phyloP scores from a whole-genome alignment of 2,888 invertebrate species.

The Steromphala cineraria region DNA sequence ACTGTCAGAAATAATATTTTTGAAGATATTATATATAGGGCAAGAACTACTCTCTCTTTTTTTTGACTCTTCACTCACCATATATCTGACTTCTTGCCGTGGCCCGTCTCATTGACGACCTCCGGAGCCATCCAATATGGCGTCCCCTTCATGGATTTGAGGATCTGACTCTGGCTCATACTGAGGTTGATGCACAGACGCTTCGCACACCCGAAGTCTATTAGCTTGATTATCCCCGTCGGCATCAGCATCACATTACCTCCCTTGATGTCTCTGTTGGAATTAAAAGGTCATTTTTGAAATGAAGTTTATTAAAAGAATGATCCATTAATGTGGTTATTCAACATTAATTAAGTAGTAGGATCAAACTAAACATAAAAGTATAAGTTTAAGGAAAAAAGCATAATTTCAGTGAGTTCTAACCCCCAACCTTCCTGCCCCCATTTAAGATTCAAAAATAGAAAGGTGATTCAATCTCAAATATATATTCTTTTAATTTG shows the following conservation, averaged over 20 bases:
- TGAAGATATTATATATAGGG: neutral
- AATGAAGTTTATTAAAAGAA: too few species aligned
- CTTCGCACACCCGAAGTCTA: conserved; percentile 76
- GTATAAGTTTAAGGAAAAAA: too few species aligned
- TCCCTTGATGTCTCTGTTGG: conserved; percentile 75
- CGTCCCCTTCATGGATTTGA: conserved; percentile 75
- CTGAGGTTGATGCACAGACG: conserved; percentile 72
- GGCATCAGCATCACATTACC: conserved; percentile 76
- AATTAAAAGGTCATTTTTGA: too few species aligned
- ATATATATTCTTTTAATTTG: too few species aligned
- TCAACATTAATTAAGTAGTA: too few species aligned
- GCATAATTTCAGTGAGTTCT: too few species aligned
- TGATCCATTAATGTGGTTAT: too few species aligned
- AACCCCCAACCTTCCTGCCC: too few species aligned
- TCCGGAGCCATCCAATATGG: conserved; percentile 77
- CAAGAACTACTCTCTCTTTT: neutral
- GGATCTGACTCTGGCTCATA: conserved; percentile 66
- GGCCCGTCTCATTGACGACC: conserved; percentile 74
- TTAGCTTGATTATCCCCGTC: conserved; percentile 74
- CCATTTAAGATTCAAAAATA: too few species aligned
- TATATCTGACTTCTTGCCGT: conserved; percentile 75
- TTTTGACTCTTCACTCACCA: conserved; percentile 57
- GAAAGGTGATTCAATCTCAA: too few species aligned
- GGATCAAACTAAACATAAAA: too few species aligned
- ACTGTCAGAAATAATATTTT: too few species aligned